Base-by-base conservation (phyloP, 2,888 invertebrate species). In the Tholera decimalis region DNA sequence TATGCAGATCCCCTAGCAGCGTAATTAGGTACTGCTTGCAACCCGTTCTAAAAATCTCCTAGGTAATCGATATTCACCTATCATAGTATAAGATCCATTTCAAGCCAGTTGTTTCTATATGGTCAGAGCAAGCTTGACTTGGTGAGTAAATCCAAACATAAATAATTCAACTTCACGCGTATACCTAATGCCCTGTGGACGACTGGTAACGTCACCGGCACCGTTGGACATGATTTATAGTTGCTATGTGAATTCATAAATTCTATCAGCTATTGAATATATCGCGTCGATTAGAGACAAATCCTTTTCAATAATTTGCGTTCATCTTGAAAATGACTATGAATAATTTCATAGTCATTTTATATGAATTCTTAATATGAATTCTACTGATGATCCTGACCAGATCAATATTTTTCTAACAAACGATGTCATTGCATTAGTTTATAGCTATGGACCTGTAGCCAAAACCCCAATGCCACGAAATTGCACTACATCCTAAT, bases 161-260 rank as follows among this genome's bases (percentile, higher is more conserved):
- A 41, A 62, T 63, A 56, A 41, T 63, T 62, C 46, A 57, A 26
- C 30, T 57, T 53, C 41, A 53, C 30, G 26, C 63, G 30, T 63
- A 26, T 35, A 41, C 43, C 11, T 20, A 18, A 46, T 44, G 47
- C 50, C 35, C 37, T 37, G 33, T 43, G n/a, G 59, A 37, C 28
- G 28, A 53, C 68, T 49, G 41, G 39, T 46, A 47, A 28, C 37
- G 24, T 67, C 67, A 61, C 43, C 46, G 37, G 24, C 22, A 30
- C 37, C 33, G 11, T 20, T 51, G 37, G 24, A 35, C 9, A 11
- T 53, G 13, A 69, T 20, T 58, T 63, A 55, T 74, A n/a, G 43
- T 4, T 6, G 8, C 44, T 24, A 28, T 13, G 13, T 54, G 57
- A 73, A 56, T 57, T 35, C 13, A 66, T 56, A 8, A 53, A 60